Evolutionary conservation across 1,140 invertebrate species (phyloP), one percentile per base, ranked within the genome.

Genomic region (Drosophila athabasca): DNA sequence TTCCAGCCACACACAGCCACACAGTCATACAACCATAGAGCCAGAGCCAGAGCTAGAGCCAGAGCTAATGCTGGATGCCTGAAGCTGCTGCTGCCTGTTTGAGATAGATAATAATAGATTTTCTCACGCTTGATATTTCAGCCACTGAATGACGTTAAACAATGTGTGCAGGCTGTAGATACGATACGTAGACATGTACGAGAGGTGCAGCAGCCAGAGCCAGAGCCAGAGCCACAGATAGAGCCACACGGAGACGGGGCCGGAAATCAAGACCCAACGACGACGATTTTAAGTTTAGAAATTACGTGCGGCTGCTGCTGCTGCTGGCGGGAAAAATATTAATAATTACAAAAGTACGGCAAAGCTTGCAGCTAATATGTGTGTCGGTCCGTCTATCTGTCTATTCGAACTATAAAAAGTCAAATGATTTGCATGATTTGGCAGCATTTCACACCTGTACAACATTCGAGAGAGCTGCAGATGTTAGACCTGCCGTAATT

Each of bases 91-190:
- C 71, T 51, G 67, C 65, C 84, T 65, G 62, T 50, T 43, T 58
- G 77, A 73, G 58, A 82, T 88, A 82, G 82, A 87, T 87, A 87
- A 87, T 88, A 87, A 87, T 88, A 87, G 83, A 87, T 87, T 87
- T 85, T 87, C 82, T 88, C 82, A 87, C 82, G 82, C 83, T 87
- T 87, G 82, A 87, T 87, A 87, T 87, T 88, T 87, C 82, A 82
- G 78, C 62, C 82, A 62, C 65, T 87, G 83, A 87, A 87, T 88
- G 83, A 88, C 83, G 83, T 88, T 87, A 82, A 74, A 87, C 83
- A 87, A 88, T 87, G 83, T 87, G 82, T 87, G 82, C 75, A 66
- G 72, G 39, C 62, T 60, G 61, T 72, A 72, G 79, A 48, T 26
- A 48, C 29, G 31, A 50, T 43, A 31, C 22, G 22, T 24, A 24